These are phyloP conservation scores for Atherix ibis DNA, from an alignment of 2,888 invertebrate genomes.

Conservation along the genomic window DNA sequence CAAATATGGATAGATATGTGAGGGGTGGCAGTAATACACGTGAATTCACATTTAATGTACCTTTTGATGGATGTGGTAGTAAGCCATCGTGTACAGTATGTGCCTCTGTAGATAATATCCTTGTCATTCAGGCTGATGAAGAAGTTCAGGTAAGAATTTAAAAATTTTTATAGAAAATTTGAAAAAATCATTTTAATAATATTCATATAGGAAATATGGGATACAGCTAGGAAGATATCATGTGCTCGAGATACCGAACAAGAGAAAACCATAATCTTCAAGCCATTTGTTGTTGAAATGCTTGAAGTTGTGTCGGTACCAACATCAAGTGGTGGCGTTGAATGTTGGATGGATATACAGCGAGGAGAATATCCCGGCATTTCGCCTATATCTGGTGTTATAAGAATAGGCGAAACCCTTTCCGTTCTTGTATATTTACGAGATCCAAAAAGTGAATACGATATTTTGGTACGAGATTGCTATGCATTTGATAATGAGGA, in stretches of 20 bases:
- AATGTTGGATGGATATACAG: conserved; percentile 60
- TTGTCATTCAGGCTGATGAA: conserved; percentile 52
- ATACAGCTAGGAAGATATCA: conserved; percentile 46
- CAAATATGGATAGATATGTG: conserved; percentile 50
- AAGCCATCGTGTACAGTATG: conserved; percentile 44
- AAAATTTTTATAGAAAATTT: too few species aligned
- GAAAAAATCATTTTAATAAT: not conserved
- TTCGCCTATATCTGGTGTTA: conserved; percentile 42
- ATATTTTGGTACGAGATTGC: conserved; percentile 53
- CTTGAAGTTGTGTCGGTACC: conserved; percentile 50
- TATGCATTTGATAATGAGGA: conserved; percentile 54
- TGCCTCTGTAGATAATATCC: conserved; percentile 46
- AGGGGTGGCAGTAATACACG: conserved; percentile 40
- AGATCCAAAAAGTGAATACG: conserved; percentile 45
- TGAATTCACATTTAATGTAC: conserved; percentile 45
- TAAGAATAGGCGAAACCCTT: conserved; percentile 53
- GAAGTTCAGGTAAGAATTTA: conserved; percentile 37
- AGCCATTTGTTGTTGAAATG: conserved; percentile 53
- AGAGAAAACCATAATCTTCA: conserved; percentile 28
- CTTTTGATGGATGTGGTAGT: conserved; percentile 46
- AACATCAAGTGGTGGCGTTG: conserved; percentile 45
- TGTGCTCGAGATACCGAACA: conserved; percentile 30
- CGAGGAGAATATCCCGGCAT: conserved; percentile 50
- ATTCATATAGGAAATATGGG: conserved; percentile 37
- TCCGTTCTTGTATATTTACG: conserved; percentile 53